Evolutionary conservation across 2,888 invertebrate species (phyloP), one percentile per base, ranked within the genome.

Genomic region (Coremacera marginata): DNA sequence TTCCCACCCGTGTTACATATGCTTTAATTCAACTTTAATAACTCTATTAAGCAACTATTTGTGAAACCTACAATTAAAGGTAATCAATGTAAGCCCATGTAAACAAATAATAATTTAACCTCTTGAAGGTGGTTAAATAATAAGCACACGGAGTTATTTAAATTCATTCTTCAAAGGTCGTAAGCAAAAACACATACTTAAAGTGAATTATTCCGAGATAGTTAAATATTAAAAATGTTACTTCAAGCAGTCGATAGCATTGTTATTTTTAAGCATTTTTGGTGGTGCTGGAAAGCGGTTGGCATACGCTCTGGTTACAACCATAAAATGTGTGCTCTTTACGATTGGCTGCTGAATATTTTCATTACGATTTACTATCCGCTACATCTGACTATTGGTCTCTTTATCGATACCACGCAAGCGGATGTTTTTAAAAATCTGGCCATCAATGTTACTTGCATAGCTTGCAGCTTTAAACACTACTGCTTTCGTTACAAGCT

Each of bases 361-460:
- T 25, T 76, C 25, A 27, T 81, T 1, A 73, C 77, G 9, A 57
- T 81, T 27, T 79, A 76, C 76, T 81, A 81, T 73, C 80, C 80
- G 0, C n/a, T 78, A 14, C 81, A 81, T 52, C 68, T 81, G 19
- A 80, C 75, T 0, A 57, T 77, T n/a, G 81, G 81, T 0, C 70
- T 81, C 0, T 14, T 81, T 0, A 14, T 63, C 16, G 11, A 79
- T 25, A 55, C 76, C 16, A 77, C 51, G 25, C 67, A 78, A 5
- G 57, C 70, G 9, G 80, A 81, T 9, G 55, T 80, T 1, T 80
- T 78, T 31, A 82, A 79, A 34, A 82, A 82, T 65, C 76, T 82
- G n/a, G 71, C 81, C 0, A 82, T 81, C 22, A 79, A 72, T 19
- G 73, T 82, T 22, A 81, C 81, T 1, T 70, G 75, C 8, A 51